Base-by-base conservation (phyloP, 2,113 vertebrate species). In the Lepidothrix coronata region DNA sequence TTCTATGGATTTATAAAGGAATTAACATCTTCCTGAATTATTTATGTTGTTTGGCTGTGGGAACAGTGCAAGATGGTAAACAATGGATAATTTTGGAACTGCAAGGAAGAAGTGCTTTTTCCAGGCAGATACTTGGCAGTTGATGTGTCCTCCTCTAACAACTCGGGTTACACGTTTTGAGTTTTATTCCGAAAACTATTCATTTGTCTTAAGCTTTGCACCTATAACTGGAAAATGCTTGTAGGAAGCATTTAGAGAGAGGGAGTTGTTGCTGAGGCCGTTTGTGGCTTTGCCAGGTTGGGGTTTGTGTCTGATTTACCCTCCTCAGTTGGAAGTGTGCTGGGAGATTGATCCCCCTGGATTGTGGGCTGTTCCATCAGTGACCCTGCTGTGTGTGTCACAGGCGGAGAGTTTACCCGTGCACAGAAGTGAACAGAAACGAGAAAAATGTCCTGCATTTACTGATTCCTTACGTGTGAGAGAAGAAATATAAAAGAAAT, bases 1-100 rank as follows among this genome's bases (percentile, higher is more conserved):
- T 44, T 77, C 30, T 77, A 63, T 67, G 59, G 63, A 33, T 73
- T 85, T 94, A 76, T 77, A 77, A 18, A 54, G 48, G 33, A 80
- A 85, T 94, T 85, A 90, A 79, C 39, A 31, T 51, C 14, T 85
- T 62, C 51, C 21, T 90, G 78, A 85, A 91, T 82, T 93, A 93
- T 88, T 94, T 43, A 66, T 79, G 4, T 43, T 93, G 51, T 88
- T 94, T 93, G 70, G 31, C 46, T 73, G 20, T 62, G 72, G 49
- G 70, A 95, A 66, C 22, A 85, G 61, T 28, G n/a, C 1, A 13
- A 62, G 59, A n/a, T 46, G 48, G 35, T 79, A 77, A 96, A 80
- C 75, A 83, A 11, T 4, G 49, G 80, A 37, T 66, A 14, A 43
- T 31, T 90, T 83, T 83, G 88, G 46, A 91, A 58, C 43, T 86